Evolutionary conservation across 1,140 invertebrate species (phyloP), one percentile per base, ranked within the genome.

Genomic region (Danaus melanippus): DNA sequence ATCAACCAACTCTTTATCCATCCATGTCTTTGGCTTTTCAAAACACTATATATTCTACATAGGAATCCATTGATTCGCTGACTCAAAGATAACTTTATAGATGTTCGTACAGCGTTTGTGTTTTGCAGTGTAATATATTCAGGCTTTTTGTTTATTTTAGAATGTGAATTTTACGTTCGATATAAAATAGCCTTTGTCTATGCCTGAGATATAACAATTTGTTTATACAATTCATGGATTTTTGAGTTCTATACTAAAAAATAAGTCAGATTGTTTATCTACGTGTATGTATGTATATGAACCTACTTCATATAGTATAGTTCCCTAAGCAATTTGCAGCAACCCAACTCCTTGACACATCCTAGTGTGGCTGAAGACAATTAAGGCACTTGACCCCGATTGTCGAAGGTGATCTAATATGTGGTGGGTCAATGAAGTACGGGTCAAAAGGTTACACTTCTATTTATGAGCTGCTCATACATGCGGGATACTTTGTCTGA

Each of bases 331-430:
- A 45, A 10, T 43, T 47, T 42, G 39, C 11, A 57, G 51, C 44
- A 43, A 42, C 55, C 57, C 40, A 21, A 42, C 58, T 56, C 44
- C 50, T 62, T 56, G 52, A 60, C 55, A 64, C 58, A 49, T 61
- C 58, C 58, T 56, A 61, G 56, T 50, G 57, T 54, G 64, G 49
- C 57, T 56, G 59, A 53, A 63, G 58, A 74, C 74, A 81, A 79
- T 79, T 79, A 79, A 77, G 66, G 42, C 74, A 79, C 73, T 83
- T 79, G 78, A 81, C 72, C 75, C 41, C 68, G 52, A 60, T 64
- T 62, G 55, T 60, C 50, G 58, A 62, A 64, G 70, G 63, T 62
- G 65, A 67, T 72, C 71, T 74, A 67, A 75, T 74, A 69, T 65
- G 62, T 57, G 53, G 45, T 51, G 55, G 67, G 74, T 70, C 70